Base-by-base conservation (phyloP, 2,888 invertebrate species). In the Ctenicera cuprea region DNA sequence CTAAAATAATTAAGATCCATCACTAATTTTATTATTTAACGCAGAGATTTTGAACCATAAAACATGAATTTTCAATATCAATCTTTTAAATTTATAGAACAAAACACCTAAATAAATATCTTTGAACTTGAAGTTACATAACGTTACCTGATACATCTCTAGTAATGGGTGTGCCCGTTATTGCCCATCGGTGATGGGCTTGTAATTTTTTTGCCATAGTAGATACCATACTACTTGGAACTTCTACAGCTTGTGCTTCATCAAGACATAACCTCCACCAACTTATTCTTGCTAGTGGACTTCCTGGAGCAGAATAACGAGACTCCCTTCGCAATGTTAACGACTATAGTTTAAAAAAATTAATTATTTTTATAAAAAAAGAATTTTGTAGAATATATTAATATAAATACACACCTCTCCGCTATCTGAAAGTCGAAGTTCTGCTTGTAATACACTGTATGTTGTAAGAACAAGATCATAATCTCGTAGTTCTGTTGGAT, bases 201-300 rank as follows among this genome's bases (percentile, higher is more conserved):
- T 82, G 80, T 45, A 94, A 83, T 74, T 88, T 86, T 54, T 87
- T 82, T 0, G 92, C 91, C 93, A 94, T 93, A 79, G 89, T 87
- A 0, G 92, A 90, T 0, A 91, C 89, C 81, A 89, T 87, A 0
- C 89, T 87, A 0, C 88, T 87, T 2, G 88, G 87, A 61, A 89
- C 88, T 82, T 94, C 94, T 0, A 94, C 92, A 90, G 94, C 92
- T 88, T 95, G 95, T 4, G 94, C 94, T 87, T 95, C 95, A 85
- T 95, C 95, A 26, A 94, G 86, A 82, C 93, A 91, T 64, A 94
- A 89, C 69, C 95, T 88, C 94, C 94, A 94, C 93, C 94, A 95
- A 61, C 91, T 87, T 0, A 95, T 88, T 81, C 90, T 89, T 0
- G 90, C 85, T n/a, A 95, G 85, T 0, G 95, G 94, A 54, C 92